Conservation (phyloP, 1,140 invertebrate genomes). For the Protaetia brevitarsis region DNA sequence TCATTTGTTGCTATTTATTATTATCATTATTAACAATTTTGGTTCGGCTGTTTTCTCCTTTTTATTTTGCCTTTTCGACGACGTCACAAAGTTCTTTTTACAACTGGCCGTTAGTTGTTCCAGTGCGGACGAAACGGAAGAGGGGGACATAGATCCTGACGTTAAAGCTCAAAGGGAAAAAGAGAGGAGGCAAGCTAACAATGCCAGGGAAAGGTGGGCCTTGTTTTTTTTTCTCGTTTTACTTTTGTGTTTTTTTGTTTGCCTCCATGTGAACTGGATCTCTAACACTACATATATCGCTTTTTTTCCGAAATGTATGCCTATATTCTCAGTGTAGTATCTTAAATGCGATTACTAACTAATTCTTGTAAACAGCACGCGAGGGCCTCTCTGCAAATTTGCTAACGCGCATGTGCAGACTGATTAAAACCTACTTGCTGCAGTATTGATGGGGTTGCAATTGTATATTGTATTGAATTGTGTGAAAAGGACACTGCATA, state of each 20-base stretch:
- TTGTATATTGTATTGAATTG: too few species aligned
- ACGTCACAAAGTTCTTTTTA: neutral
- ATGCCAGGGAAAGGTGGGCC: constrained; percentile 82
- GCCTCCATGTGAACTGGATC: neutral
- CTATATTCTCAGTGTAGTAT: constrained; percentile 23
- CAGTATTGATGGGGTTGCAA: too few species aligned
- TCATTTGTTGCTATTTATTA: neutral
- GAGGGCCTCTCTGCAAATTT: too few species aligned
- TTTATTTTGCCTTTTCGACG: neutral
- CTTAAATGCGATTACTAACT: neutral
- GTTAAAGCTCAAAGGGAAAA: constrained; percentile 78
- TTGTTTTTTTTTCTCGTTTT: neutral
- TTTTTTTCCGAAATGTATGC: constrained; percentile 15
- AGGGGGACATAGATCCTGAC: constrained; percentile 70
- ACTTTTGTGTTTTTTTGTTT: constrained; percentile 5
- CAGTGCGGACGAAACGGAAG: constrained; percentile 61
- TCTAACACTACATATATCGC: neutral
- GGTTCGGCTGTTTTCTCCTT: too few species aligned
- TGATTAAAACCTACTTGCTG: too few species aligned
- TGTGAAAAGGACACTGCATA: too few species aligned
- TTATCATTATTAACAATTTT: neutral
- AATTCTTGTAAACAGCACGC: neutral
- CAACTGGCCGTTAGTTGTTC: constrained; percentile 51
- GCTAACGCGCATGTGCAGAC: too few species aligned
- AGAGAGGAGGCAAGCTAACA: constrained; percentile 83